A percentile compares a stretch with the other conserved stretches of the same genome.
phyloP scores from a whole-genome alignment of 2,797 vertebrate genomes.

The Sardinella longiceps region DNA sequence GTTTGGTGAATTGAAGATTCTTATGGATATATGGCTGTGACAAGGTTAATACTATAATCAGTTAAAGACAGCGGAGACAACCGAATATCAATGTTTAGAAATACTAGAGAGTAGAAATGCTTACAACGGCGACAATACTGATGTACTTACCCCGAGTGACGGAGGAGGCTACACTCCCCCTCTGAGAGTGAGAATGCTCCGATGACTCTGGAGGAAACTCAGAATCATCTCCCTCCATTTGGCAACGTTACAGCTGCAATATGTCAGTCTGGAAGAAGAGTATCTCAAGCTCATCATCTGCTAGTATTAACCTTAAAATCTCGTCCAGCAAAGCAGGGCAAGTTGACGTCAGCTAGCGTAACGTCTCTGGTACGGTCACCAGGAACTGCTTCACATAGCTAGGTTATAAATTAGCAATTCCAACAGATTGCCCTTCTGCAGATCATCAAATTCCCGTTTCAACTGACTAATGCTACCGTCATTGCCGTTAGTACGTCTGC shows the following conservation, averaged over 20 bases:
- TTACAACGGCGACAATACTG: background rate
- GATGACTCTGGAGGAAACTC: conserved; percentile 74
- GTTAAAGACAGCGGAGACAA: background rate
- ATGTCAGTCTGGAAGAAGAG: background rate
- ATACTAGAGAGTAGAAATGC: too few relatives aligned
- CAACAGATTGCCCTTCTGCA: background rate
- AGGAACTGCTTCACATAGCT: background rate
- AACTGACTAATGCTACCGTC: background rate
- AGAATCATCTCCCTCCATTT: conserved; percentile 84
- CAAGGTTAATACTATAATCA: background rate
- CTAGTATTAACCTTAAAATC: background rate
- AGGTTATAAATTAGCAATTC: background rate
- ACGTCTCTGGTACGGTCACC: background rate
- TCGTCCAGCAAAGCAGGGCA: background rate
- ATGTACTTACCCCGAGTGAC: conserved; percentile 76
- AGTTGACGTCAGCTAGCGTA: background rate
- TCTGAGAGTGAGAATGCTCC: conserved; percentile 76
- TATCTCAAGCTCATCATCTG: background rate
- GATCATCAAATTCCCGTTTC: background rate
- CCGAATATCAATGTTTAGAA: too few relatives aligned
- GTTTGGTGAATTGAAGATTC: background rate
- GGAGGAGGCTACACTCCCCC: conserved; percentile 87
- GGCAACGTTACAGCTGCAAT: conserved; percentile 50
- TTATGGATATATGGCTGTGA: background rate
- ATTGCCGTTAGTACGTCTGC: background rate